Conservation (phyloP, 1,140 invertebrate genomes). For the Euschistus heros region DNA sequence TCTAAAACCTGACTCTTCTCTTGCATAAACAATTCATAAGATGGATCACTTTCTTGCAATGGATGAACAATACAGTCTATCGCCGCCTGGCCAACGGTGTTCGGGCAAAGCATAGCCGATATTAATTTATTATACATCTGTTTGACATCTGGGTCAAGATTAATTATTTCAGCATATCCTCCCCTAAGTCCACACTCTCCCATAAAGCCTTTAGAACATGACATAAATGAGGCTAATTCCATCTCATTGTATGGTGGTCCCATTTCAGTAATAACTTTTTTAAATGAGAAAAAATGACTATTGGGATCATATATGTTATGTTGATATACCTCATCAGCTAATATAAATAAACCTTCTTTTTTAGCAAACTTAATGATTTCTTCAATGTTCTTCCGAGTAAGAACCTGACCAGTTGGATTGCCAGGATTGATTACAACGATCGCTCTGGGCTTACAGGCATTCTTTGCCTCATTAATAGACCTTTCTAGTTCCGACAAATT, state of each 20-base stretch:
- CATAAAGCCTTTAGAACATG: conserved; percentile 49
- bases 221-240: conserved; percentile 65
- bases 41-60: conserved; percentile 49
- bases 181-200: conserved; percentile 56
- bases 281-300: conserved; percentile 86
- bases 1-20: conserved; percentile 74
- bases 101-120: conserved; percentile 62
- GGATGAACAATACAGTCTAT: conserved; percentile 62
- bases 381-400: conserved; percentile 81
- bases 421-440: conserved; percentile 97
- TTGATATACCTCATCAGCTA: conserved; percentile 93
- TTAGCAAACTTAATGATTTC: conserved; percentile 88
- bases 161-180: conserved; percentile 58
- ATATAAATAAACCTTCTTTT: conserved; percentile 70
- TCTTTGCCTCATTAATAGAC: conserved; percentile 54
- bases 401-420: conserved; percentile 92
- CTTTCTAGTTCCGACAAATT: conserved; percentile 72
- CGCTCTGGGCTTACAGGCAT: conserved; percentile 62
- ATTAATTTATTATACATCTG: conserved; percentile 54
- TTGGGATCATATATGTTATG: conserved; percentile 88
- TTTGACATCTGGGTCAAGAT: conserved; percentile 51
- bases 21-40: conserved; percentile 42
- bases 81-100: conserved; percentile 64
- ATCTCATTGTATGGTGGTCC: conserved; percentile 48
- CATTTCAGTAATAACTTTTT: conserved; percentile 66